Evolutionary conservation across 2,797 vertebrate genomes (phyloP).

Genomic region (Sardinella longiceps): DNA sequence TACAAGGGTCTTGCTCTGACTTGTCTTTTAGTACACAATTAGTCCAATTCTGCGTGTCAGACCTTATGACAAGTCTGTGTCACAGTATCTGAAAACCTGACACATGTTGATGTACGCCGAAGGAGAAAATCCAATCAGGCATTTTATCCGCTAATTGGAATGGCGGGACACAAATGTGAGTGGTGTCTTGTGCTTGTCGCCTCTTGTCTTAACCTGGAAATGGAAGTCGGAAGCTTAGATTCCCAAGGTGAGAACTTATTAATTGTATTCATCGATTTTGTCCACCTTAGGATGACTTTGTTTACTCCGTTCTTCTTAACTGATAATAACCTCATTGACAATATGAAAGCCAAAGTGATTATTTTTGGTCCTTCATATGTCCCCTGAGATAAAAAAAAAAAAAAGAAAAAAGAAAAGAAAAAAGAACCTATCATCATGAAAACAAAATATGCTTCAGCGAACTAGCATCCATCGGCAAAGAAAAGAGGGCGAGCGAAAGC

Average conservation of each 20-base stretch:
- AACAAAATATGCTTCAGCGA: neutral
- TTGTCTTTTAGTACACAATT: neutral
- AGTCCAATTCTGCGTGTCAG: neutral
- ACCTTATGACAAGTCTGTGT: neutral
- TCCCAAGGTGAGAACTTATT: neutral
- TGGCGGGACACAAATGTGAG: neutral
- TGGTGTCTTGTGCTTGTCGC: neutral
- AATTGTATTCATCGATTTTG: neutral
- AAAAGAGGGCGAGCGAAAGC: neutral
- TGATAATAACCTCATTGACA: constrained; percentile 1
- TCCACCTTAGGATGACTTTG: neutral
- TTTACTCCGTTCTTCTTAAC: neutral
- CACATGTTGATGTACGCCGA: neutral
- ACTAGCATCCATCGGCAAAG: neutral
- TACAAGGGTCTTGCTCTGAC: neutral
- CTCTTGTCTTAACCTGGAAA: neutral
- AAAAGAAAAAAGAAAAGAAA: neutral
- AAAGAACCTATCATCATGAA: neutral
- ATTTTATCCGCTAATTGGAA: neutral
- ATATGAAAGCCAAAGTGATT: neutral
- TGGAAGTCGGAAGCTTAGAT: neutral
- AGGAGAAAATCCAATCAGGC: neutral
- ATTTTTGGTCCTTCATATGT: neutral
- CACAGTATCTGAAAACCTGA: neutral
- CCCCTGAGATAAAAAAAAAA: neutral